Percentiles rank a stretch among this genome's conserved stretches.
Conservation (phyloP, 2,888 invertebrate species). For the Drosophila anomalipes region DNA sequence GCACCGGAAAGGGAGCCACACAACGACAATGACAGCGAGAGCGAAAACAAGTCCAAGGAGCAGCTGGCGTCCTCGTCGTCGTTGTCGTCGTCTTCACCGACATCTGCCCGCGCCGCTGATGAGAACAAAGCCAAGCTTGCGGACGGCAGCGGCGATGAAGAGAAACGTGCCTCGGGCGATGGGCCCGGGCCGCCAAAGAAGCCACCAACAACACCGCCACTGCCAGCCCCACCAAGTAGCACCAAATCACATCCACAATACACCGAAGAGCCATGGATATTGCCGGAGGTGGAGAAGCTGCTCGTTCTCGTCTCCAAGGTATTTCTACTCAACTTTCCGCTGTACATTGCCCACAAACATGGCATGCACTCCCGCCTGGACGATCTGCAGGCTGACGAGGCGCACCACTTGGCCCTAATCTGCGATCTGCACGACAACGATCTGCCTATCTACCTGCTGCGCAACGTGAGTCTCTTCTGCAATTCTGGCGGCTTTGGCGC, state of each 20-base stretch:
- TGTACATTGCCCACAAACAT: constrained; percentile 94
- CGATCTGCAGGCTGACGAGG: constrained; percentile 94
- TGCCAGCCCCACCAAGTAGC: constrained; percentile 23
- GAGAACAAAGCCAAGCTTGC: constrained; percentile 38
- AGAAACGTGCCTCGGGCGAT: constrained; percentile 62
- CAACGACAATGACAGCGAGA: constrained; percentile 39
- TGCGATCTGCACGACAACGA: constrained; percentile 98
- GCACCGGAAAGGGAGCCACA: constrained; percentile 25
- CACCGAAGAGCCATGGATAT: constrained; percentile 88
- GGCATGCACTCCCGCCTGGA: constrained; percentile 92
- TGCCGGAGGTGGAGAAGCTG: constrained; percentile 94
- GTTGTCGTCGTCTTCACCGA: constrained; percentile 20
- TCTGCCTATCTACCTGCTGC: constrained; percentile 94
- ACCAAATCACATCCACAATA: constrained; percentile 73
- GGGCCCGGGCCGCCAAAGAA: constrained; percentile 62
- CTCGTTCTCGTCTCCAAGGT: constrained; percentile 94
- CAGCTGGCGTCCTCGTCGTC: constrained; percentile 33
- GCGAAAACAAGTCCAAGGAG: constrained; percentile 57
- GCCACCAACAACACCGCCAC: constrained; percentile 39
- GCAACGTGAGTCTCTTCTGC: constrained; percentile 97
- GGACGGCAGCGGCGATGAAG: constrained; percentile 42
- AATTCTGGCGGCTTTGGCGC: constrained; percentile 95
- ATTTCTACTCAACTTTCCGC: constrained; percentile 95
- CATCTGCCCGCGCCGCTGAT: constrained; percentile 19
- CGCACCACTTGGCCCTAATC: constrained; percentile 86